Base-by-base conservation (phyloP, 2,888 invertebrate genomes). In the Ophion costatus region DNA sequence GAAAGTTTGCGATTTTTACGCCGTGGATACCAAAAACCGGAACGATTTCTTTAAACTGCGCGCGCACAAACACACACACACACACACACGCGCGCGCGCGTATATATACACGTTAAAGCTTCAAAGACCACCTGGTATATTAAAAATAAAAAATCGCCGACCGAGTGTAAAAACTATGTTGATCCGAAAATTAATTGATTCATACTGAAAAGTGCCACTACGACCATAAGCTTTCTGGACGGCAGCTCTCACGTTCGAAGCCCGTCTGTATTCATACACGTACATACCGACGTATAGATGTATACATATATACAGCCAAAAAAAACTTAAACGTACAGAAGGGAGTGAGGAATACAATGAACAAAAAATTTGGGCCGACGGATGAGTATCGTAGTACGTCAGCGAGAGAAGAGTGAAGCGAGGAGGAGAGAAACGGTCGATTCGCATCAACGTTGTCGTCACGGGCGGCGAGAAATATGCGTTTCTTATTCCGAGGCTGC, bases 121-220 rank as follows among this genome's bases (percentile, higher is more conserved):
- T 17, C 22, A 24, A 56, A 51, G 38, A 84, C 73, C 38, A 24
- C 42, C 11, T 57, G 1, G 14, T 20, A 56, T n/a, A 17, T 22
- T 1, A 57, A 64, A 69, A 64, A 22, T 64, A 64, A 66, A 73
- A 57, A 20, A 6, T 24, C 5, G 33, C 14, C 9, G 14, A n/a
- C 6, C 33, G 61, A 33, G 75, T 1, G 57, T 20, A 59, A 51
- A 11, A 64, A 63, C 78, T 83, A 74, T 77, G 67, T 57, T 86
- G 69, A 82, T 84, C 82, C 78, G 66, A 63, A 83, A 85, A 85
- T 85, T 80, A 85, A 86, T 83, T 64, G 82, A 86, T 80, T 24
- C 56, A 17, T 22, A n/a, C 38, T n/a, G 33, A 66, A 66, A 38
- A 75, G 38, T 51, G 22, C 29, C 51, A 29, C 45, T n/a, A n/a